Evolutionary conservation across 30 jellyfish, hydroid and myxozoan genomes (phyloP).

Genomic region (Turritopsis rubra): DNA sequence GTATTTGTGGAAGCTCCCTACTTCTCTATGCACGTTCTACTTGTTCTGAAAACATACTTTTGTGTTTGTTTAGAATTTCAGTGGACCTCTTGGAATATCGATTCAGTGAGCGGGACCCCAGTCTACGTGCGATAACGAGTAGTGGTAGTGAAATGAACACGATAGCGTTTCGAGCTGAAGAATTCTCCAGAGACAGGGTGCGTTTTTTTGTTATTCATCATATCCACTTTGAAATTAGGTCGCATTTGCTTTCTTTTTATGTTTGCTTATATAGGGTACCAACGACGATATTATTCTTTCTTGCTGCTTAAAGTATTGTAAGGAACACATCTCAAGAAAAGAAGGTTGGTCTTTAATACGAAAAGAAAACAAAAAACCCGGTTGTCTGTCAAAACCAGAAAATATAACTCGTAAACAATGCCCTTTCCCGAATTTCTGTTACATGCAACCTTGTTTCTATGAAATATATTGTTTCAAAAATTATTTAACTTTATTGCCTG

Average conservation of each 20-base stretch:
- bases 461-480: too few species aligned
- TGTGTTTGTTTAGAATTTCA: constrained; percentile 39
- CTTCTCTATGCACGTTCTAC: not conserved
- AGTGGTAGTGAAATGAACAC: constrained; percentile 88
- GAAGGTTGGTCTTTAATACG: not conserved
- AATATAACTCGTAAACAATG: not conserved
- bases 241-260: not conserved
- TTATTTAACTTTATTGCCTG: too few species aligned
- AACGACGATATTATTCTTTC: constrained; percentile 88
- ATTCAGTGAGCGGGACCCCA: constrained; percentile 52
- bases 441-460: too few species aligned
- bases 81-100: constrained; percentile 69
- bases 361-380: not conserved
- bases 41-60: not conserved
- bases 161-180: constrained; percentile 93
- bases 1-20: not conserved
- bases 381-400: not conserved
- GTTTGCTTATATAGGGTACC: constrained; percentile 64
- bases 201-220: not conserved
- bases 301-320: constrained; percentile 88
- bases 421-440: too few species aligned
- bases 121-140: constrained; percentile 84
- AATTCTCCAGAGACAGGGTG: constrained; percentile 75
- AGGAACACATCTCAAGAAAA: constrained; percentile 33
- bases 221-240: not conserved